Conservation (phyloP, 1,140 invertebrate genomes). For the Halictus rubicundus region DNA sequence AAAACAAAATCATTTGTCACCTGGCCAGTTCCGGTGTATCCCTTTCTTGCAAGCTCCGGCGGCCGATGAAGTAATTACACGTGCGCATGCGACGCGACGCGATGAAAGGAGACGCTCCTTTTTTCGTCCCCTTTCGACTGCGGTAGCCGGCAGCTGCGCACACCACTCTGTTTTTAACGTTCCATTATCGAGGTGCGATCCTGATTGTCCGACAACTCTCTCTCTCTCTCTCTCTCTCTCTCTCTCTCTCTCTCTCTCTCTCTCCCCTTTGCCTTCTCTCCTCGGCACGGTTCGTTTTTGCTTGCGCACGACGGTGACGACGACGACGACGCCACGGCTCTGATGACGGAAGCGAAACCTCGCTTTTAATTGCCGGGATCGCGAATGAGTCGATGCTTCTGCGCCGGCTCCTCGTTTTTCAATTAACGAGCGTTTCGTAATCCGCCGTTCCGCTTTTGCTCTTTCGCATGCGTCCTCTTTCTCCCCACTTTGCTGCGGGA, state of each 20-base stretch:
- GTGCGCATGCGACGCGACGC: constrained; percentile 3
- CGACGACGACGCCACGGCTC: neutral
- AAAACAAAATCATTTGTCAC: constrained; percentile 43
- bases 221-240: neutral
- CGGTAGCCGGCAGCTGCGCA: constrained; percentile 8
- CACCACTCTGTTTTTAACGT: constrained; percentile 9
- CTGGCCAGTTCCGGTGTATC: constrained; percentile 3
- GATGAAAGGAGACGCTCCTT: constrained; percentile 15
- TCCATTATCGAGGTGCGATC: constrained; percentile 40
- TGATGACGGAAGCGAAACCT: neutral
- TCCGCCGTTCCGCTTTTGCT: neutral
- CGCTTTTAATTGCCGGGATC: constrained; percentile 28
- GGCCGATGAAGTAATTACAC: constrained; percentile 45
- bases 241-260: neutral
- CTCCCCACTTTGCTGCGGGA: too few relatives aligned
- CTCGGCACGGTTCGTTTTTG: neutral
- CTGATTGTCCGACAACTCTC: constrained; percentile 17
- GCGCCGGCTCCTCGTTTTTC: neutral
- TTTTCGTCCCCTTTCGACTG: neutral
- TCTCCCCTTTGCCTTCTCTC: neutral
- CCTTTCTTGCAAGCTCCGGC: constrained; percentile 17
- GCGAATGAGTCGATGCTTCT: neutral
- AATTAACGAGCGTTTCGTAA: neutral
- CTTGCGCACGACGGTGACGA: too few relatives aligned
- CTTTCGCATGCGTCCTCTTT: too few relatives aligned